Conservation (phyloP, 2,888 invertebrate genomes). For the Deroplatys truncata region DNA sequence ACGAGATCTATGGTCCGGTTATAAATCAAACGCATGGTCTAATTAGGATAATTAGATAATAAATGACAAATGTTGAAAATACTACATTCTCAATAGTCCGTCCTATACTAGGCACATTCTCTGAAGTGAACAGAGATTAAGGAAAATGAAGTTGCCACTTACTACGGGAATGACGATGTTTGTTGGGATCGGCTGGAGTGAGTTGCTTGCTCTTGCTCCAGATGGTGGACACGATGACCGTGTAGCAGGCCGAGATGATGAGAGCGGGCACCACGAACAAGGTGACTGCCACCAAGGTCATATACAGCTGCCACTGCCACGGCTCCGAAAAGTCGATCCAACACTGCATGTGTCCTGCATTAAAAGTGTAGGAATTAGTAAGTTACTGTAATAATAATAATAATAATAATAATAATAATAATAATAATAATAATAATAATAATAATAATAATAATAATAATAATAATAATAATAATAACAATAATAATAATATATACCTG, state of each 20-base stretch:
- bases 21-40: too few relatives aligned
- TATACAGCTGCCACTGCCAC: constrained; percentile 82
- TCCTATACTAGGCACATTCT: too few relatives aligned
- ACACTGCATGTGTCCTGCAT: constrained; percentile 67
- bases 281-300: constrained; percentile 75
- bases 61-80: too few relatives aligned
- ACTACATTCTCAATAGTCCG: too few relatives aligned
- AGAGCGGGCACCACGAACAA: constrained; percentile 83
- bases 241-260: constrained; percentile 85
- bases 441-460: not conserved
- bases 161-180: constrained; percentile 23
- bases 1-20: too few relatives aligned
- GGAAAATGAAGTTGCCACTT: not conserved
- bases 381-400: too few relatives aligned
- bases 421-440: not conserved
- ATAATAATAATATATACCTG: too few relatives aligned
- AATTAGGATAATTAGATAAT: too few relatives aligned
- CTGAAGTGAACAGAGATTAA: too few relatives aligned
- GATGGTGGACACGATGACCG: constrained; percentile 86
- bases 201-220: constrained; percentile 80
- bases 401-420: not conserved
- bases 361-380: too few relatives aligned
- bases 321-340: constrained; percentile 81
- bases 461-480: not conserved
- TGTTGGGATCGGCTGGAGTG: constrained; percentile 41